A percentile compares a stretch with the other conserved stretches of the same genome.
These are phyloP conservation scores for Melanostoma mellinum DNA, from an alignment of 2,888 invertebrate genomes.

Conservation along the genomic window DNA sequence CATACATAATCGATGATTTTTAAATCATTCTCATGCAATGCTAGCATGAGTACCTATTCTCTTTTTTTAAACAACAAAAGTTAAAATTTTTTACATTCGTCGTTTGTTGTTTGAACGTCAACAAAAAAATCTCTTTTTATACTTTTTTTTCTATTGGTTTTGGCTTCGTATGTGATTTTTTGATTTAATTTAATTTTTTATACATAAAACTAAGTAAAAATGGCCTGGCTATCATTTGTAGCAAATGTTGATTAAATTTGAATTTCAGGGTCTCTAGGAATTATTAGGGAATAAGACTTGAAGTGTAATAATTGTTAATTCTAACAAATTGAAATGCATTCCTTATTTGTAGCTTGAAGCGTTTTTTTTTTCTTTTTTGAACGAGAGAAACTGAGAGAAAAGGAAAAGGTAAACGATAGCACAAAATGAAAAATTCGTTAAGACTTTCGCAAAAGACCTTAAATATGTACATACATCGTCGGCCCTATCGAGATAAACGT, in stretches of 20 bases:
- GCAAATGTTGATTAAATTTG: slow-evolving; percentile 50
- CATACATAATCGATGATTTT: background rate
- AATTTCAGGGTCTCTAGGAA: slow-evolving; percentile 43
- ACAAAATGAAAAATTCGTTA: too few species aligned
- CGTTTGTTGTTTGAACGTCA: slow-evolving; percentile 18
- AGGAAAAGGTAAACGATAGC: background rate
- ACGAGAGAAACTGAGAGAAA: slow-evolving; percentile 10
- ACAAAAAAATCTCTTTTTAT: slow-evolving; percentile 15
- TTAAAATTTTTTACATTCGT: slow-evolving; percentile 9
- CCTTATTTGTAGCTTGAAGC: slow-evolving; percentile 33
- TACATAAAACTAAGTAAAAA: slow-evolving; percentile 43
- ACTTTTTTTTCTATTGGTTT: slow-evolving; percentile 45
- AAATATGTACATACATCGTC: too few species aligned
- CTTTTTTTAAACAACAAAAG: slow-evolving; percentile 10
- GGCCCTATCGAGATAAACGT: too few species aligned
- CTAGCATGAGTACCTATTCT: slow-evolving; percentile 31
- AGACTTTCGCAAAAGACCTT: too few species aligned
- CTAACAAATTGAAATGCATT: slow-evolving; percentile 51
- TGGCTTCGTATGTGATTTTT: slow-evolving; percentile 49
- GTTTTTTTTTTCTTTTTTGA: too few species aligned
- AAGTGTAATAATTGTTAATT: slow-evolving; percentile 40
- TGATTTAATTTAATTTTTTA: slow-evolving; percentile 38
- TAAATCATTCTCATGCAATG: slow-evolving; percentile 28
- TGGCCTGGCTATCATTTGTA: slow-evolving; percentile 50
- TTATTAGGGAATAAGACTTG: slow-evolving; percentile 29